Base-by-base conservation (phyloP, 1,140 invertebrate species). In the Pseudomyrmex pallidus region DNA sequence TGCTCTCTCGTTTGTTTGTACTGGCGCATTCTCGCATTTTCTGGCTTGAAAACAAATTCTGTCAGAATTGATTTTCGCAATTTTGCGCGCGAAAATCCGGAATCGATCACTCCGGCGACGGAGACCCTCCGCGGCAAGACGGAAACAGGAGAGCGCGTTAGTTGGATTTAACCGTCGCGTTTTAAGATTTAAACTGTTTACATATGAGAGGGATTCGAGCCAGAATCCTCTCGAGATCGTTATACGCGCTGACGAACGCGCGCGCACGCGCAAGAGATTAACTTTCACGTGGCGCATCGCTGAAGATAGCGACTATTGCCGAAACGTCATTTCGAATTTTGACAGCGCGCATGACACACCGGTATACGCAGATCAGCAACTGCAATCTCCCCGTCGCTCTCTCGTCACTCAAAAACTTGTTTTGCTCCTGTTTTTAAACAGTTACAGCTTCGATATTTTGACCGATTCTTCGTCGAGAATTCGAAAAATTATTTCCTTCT, bases 221-320 rank as follows among this genome's bases (percentile, higher is more conserved):
- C 62, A 59, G 48, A 35, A 73, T 35, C 56, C n/a, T 54, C 17
- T 20, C 57, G 57, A 70, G 46, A 59, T 78, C 46, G 73, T 86
- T 87, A 59, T 5, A 35, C 61, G 77, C 59, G 48, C 67, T 57
- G 74, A n/a, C 62, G 85, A 62, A 63, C 17, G 57, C 35, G 35
- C 35, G 35, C 35, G 35, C 61, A 66, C 20, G 35, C 61, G 72
- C n/a, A n/a, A n/a, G n/a, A 52, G 68, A 78, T 86, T 83, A 83
- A 80, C 72, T 87, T 87, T 86, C 72, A 73, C 84, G 66, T 17
- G 15, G 63, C 44, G 66, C 68, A 85, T 82, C 70, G 50, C 74
- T 22, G 74, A 84, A 74, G 63, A 74, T 70, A 66, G 46, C 35
- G 35, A 35, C 35, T 7, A 12, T 13, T 57, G 35, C 54, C 20